Base-by-base conservation (phyloP, 2,888 invertebrate genomes). In the Chymomyza amoena region DNA sequence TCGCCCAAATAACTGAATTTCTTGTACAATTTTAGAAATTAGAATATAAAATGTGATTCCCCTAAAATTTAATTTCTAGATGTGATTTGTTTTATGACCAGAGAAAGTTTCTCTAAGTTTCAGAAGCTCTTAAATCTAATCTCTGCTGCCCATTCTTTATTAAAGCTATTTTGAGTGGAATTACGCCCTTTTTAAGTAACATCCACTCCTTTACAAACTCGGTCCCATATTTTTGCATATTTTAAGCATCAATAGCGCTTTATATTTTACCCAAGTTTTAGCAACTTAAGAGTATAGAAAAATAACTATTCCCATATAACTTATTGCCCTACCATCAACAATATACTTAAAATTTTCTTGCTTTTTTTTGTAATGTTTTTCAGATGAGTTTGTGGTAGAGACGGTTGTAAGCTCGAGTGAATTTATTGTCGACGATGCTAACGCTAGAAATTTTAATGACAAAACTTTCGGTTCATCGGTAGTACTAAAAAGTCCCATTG, bases 361-460 rank as follows among this genome's bases (percentile, higher is more conserved):
- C 1, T 6, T n/a, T 16, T 75, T 68, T 59, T 60, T 60, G 18
- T 28, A 16, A 60, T 39, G 88, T 92, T 39, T 89, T 92, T 39
- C 92, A 95, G 95, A 95, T 91, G 94, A 95, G 91, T 95, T 95
- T 89, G 94, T 95, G 70, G 92, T 95, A 72, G 95, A 95, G 90
- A 93, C 94, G 50, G 94, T 95, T 81, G 93, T 94, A 74, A 92
- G 92, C 79, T 92, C 92, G 57, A 92, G 91, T 80, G 92, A 92
- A 89, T 91, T 92, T 89, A 90, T 92, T 87, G 91, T 91, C 70
- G 92, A 92, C 85, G 91, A 91, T 88, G 89, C 91, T 74, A 91
- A 89, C 84, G 89, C 91, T 70, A 87, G 91, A 83, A 91, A 90
- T 89, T 92, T 91, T 88, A 91, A 90, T 86, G 92, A 92, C 80